Evolutionary conservation across 2,888 invertebrate species (phyloP).

Genomic region (Erannis defoliaria): DNA sequence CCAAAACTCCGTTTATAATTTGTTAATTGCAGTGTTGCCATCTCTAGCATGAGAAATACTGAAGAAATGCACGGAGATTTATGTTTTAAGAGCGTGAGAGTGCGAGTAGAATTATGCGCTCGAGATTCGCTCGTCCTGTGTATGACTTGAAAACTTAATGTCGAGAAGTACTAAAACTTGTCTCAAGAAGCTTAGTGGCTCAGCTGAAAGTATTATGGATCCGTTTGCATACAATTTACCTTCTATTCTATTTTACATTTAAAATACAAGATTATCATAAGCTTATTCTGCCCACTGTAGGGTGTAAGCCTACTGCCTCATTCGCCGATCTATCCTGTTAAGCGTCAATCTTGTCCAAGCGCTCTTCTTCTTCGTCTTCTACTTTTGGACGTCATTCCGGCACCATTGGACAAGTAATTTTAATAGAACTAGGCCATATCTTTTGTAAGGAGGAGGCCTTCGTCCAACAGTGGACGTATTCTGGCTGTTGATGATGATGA

Average conservation of each 20-base stretch:
- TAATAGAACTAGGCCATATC: constrained; percentile 1
- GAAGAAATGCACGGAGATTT: constrained; percentile 55
- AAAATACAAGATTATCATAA: too few species aligned
- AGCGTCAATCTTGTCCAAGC: too few species aligned
- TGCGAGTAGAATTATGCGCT: constrained; percentile 31
- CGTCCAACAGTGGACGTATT: too few species aligned
- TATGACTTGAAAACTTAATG: constrained; percentile 71
- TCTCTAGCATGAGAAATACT: constrained; percentile 34
- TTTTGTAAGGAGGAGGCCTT: too few species aligned
- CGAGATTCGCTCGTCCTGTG: constrained; percentile 47
- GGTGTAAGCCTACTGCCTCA: too few species aligned
- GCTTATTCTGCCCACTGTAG: too few species aligned
- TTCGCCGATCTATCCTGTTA: too few species aligned
- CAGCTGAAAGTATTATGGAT: constrained; percentile 35
- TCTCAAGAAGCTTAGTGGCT: constrained; percentile 44
- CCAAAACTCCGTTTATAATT: constrained; percentile 41
- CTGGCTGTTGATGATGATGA: too few species aligned
- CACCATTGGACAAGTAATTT: too few species aligned
- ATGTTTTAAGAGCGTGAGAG: constrained; percentile 50
- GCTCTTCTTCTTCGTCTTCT: background rate
- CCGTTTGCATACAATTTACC: constrained; percentile 20
- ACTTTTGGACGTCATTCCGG: too few species aligned
- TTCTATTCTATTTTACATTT: constrained; percentile 6
- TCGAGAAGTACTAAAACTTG: constrained; percentile 68
- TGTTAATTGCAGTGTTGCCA: constrained; percentile 39